Evolutionary conservation across 2,888 invertebrate species (phyloP).

Genomic region (Chymomyza fuscimana): DNA sequence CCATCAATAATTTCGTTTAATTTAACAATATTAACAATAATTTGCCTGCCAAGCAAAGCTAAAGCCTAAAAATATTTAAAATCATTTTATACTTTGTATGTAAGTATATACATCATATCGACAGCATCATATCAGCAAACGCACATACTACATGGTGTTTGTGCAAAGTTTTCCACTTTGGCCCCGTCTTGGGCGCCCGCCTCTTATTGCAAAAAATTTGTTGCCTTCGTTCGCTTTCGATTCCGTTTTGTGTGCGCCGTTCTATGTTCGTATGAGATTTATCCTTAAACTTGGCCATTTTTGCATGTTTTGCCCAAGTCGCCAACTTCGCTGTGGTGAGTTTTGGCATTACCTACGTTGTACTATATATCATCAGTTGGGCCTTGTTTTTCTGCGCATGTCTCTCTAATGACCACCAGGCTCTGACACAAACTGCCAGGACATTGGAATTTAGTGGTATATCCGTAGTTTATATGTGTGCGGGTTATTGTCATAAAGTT

Average conservation of each 20-base stretch:
- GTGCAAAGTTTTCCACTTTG: not conserved
- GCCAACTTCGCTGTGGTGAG: slow-evolving; percentile 42
- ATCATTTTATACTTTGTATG: no score
- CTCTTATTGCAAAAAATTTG: slow-evolving; percentile 34
- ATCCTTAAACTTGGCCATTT: slow-evolving; percentile 70
- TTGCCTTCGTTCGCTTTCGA: slow-evolving; percentile 11
- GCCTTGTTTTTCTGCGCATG: slow-evolving; percentile 54
- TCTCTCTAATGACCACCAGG: slow-evolving; percentile 46
- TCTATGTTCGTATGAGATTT: slow-evolving; percentile 48
- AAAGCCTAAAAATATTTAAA: not conserved
- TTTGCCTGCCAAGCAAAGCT: slow-evolving; percentile 10
- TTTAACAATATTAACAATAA: slow-evolving; percentile 32
- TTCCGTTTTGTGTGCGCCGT: not conserved
- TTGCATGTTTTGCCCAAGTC: slow-evolving; percentile 29
- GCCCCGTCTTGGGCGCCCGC: not conserved
- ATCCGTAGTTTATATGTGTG: slow-evolving; percentile 6
- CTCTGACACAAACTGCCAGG: slow-evolving; percentile 35
- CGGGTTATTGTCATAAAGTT: slow-evolving; percentile 33
- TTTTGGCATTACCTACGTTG: slow-evolving; percentile 5
- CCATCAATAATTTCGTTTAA: slow-evolving; percentile 38
- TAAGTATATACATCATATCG: no score
- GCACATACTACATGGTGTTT: no score
- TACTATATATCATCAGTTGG: not conserved
- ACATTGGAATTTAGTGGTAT: slow-evolving; percentile 32
- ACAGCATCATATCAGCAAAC: no score